phyloP scores from a whole-genome alignment of 1,140 invertebrate genomes.

The Cotesia vestalis region DNA sequence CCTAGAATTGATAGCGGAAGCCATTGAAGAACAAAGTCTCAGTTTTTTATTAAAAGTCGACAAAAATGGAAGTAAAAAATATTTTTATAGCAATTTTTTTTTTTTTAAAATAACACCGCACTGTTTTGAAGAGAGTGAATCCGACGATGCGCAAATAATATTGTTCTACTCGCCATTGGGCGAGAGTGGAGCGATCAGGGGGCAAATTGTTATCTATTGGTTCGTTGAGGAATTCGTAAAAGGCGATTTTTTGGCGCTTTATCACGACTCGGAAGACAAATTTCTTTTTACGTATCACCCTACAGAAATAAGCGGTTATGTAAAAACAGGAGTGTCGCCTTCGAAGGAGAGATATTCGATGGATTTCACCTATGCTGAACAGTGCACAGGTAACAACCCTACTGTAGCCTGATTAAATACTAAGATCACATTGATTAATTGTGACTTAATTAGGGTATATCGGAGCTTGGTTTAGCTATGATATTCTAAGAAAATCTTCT shows the following conservation, averaged over 20 bases:
- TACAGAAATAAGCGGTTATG: background rate
- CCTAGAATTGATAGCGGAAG: too few relatives aligned
- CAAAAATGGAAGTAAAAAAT: too few relatives aligned
- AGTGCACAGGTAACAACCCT: background rate
- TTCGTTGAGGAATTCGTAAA: background rate
- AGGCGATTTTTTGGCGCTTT: background rate
- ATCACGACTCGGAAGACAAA: background rate
- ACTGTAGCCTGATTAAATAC: too few relatives aligned
- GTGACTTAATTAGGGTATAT: background rate
- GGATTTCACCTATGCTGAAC: background rate
- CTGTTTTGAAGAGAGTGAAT: background rate
- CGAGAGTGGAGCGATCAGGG: background rate
- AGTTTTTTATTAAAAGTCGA: too few relatives aligned
- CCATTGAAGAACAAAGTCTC: too few relatives aligned
- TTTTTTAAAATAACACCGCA: too few relatives aligned
- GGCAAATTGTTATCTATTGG: background rate
- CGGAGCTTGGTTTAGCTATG: slow-evolving; percentile 2
- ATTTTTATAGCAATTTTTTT: too few relatives aligned
- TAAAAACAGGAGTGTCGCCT: background rate
- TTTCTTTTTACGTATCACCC: background rate
- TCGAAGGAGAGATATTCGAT: background rate
- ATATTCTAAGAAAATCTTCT: background rate
- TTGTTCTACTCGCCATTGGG: background rate
- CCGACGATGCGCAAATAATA: background rate
- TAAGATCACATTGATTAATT: too few relatives aligned